A percentile compares a stretch with the other conserved stretches of the same genome.
These are phyloP conservation scores for Chrosomus eos DNA, from an alignment of 2,797 vertebrate species.

Conservation along the genomic window DNA sequence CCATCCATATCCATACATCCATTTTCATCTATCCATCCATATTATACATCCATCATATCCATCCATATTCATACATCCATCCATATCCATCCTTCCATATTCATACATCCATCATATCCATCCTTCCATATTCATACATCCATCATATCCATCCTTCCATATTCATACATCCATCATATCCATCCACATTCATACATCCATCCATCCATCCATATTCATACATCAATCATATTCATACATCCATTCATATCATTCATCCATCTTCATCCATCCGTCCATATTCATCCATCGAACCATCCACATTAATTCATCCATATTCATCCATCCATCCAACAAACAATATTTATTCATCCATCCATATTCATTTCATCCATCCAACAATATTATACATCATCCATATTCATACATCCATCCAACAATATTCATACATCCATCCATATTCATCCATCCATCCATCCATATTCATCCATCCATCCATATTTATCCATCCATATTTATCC, in stretches of 20 bases:
- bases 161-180: not conserved
- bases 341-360: not conserved
- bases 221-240: no score
- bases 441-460: not conserved
- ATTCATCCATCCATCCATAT: not conserved
- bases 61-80: not conserved
- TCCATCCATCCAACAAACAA: not conserved
- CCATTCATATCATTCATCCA: not conserved
- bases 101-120: not conserved
- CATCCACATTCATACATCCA: no score
- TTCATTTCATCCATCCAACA: fast-evolving
- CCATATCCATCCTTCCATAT: no score
- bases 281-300: not conserved
- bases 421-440: not conserved
- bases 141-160: not conserved
- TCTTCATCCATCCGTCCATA: not conserved
- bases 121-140: fast-evolving
- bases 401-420: not conserved
- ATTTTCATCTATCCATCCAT: not conserved
- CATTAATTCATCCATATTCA: no score
- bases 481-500: not conserved
- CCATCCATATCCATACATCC: no score
- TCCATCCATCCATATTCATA: not conserved
- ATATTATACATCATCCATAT: not conserved
- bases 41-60: no score